Percentiles rank a stretch among this genome's conserved stretches.
These are phyloP conservation scores for Pollenia labialis DNA, from an alignment of 2,888 invertebrate genomes.

Conservation along the genomic window DNA sequence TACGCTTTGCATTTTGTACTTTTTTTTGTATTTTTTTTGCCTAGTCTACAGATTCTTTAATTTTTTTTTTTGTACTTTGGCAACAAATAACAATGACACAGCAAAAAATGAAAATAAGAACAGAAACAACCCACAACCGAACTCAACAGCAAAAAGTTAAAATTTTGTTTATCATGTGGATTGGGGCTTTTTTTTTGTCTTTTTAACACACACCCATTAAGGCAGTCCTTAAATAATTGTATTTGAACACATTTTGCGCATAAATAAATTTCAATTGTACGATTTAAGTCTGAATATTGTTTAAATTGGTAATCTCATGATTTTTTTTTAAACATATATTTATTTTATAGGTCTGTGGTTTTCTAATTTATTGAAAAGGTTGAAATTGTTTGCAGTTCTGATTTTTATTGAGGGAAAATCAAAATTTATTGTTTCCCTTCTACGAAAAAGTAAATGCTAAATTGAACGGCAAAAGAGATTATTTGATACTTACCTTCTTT, in stretches of 20 bases:
- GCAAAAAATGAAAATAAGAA: background rate
- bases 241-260: background rate
- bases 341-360: no score
- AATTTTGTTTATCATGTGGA: background rate
- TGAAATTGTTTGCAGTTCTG: background rate
- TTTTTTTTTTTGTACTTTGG: background rate
- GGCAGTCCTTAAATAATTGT: no score
- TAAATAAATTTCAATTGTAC: background rate
- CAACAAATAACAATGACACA: constrained; percentile 19
- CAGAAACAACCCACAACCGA: constrained; percentile 5
- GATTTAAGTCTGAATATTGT: no score
- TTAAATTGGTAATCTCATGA: no score
- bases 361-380: background rate
- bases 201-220: no score
- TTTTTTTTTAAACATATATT: no score
- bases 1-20: background rate
- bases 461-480: background rate
- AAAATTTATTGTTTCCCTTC: constrained; percentile 6
- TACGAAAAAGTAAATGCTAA: background rate
- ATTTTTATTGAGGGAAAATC: background rate
- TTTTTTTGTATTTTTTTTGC: constrained; percentile 1
- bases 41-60: background rate
- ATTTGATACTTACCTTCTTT: background rate
- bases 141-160: constrained; percentile 6
- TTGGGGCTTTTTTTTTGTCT: no score